These are phyloP conservation scores for Glaucomys volans DNA, from an alignment of 2,113 vertebrate genomes.

Conservation along the genomic window DNA sequence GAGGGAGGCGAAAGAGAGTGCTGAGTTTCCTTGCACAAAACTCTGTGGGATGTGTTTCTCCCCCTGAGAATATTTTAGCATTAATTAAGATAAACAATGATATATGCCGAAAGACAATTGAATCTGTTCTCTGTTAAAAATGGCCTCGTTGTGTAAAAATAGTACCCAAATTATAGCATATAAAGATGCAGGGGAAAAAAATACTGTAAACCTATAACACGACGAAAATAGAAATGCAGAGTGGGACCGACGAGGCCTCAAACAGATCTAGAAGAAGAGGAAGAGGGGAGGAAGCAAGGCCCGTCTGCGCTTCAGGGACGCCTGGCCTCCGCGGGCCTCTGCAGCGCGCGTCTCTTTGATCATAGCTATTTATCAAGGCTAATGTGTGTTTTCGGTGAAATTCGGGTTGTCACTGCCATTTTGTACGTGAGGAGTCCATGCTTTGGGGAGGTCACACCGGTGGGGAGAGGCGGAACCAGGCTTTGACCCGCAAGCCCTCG, in stretches of 20 bases:
- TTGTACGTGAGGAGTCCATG: not conserved
- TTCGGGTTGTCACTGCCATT: not conserved
- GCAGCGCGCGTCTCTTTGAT: not conserved
- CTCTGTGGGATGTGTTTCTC: conserved; percentile 80
- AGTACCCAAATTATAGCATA: conserved; percentile 76
- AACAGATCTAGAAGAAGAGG: conserved; percentile 8
- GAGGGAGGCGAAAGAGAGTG: conserved; percentile 80
- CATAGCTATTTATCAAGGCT: conserved; percentile 61
- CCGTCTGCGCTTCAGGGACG: conserved; percentile 55
- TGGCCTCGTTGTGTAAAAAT: conserved; percentile 76
- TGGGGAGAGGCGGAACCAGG: not conserved
- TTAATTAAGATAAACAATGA: conserved; percentile 88
- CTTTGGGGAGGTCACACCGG: not conserved
- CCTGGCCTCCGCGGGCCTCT: conserved; percentile 36
- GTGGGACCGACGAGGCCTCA: conserved; percentile 21
- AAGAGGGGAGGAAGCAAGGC: not conserved
- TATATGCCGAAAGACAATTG: conserved; percentile 84
- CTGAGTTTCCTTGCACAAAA: conserved; percentile 85
- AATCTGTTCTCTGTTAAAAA: conserved; percentile 82
- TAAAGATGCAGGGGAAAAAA: conserved; percentile 67
- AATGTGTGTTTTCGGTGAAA: conserved; percentile 26
- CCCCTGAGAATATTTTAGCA: conserved; percentile 89
- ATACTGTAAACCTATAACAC: conserved; percentile 81
- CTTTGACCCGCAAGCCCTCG: not conserved
- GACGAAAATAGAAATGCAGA: conserved; percentile 79